Percentiles rank a stretch among this genome's conserved stretches.
phyloP scores from a whole-genome alignment of 2,113 vertebrate genomes.

The Murina feae region DNA sequence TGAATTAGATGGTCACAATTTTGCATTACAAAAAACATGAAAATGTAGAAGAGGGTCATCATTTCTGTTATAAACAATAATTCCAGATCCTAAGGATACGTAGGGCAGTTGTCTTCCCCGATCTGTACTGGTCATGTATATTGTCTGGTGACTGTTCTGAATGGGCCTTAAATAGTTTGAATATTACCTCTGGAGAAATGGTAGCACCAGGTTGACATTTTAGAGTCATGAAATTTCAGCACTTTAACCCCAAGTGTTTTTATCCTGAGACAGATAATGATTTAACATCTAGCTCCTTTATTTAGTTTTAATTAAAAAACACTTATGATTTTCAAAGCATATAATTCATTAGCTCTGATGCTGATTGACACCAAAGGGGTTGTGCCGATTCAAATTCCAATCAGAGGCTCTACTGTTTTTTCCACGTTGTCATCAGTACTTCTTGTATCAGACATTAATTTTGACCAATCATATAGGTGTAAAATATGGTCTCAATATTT shows the following conservation, averaged over 20 bases:
- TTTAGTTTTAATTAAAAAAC: conserved; percentile 37
- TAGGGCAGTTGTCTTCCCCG: neutral
- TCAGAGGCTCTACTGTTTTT: neutral
- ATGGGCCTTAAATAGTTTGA: neutral
- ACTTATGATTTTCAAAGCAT: neutral
- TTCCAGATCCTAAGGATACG: neutral
- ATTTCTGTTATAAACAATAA: neutral
- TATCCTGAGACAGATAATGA: neutral
- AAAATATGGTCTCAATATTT: neutral
- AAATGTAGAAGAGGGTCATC: neutral
- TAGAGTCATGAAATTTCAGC: neutral
- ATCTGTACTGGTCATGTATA: neutral
- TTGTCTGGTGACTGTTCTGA: neutral
- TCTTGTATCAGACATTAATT: neutral
- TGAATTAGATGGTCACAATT: neutral
- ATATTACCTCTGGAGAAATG: neutral
- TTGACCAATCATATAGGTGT: neutral
- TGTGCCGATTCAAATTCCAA: neutral
- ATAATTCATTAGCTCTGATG: neutral
- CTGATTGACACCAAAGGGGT: neutral
- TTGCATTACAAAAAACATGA: neutral
- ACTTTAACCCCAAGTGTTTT: neutral
- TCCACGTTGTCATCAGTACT: neutral
- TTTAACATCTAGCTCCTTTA: conserved; percentile 1
- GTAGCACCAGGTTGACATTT: neutral